A percentile compares a stretch with the other conserved stretches of the same genome.
These are phyloP conservation scores for Macropus fuliginosus DNA, from an alignment of 2,797 vertebrate genomes.

Conservation along the genomic window DNA sequence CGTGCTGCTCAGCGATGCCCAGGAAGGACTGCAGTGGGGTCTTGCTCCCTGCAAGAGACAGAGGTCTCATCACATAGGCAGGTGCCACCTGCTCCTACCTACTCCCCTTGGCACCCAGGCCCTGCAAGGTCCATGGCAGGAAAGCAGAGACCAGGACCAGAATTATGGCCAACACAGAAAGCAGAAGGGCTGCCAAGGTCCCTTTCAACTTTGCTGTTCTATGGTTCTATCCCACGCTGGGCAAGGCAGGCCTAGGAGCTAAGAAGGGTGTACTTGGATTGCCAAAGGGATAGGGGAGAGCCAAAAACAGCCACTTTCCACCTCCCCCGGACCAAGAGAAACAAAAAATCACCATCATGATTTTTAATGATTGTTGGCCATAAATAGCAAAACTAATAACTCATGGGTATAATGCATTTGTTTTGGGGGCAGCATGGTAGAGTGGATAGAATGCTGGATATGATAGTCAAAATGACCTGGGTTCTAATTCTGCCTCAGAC, in stretches of 20 bases:
- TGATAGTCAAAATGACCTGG: neutral
- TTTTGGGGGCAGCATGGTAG: neutral
- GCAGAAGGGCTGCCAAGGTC: neutral
- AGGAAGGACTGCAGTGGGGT: conserved; percentile 98
- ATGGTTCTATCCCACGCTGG: neutral
- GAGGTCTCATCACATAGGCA: neutral
- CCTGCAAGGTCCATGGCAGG: neutral
- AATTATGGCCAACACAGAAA: neutral
- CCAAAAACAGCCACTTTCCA: conserved; percentile 6
- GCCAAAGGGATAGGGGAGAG: conserved; percentile 5
- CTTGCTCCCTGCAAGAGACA: conserved; percentile 90
- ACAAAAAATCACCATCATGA: neutral
- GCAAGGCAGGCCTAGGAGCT: neutral
- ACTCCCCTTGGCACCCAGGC: neutral
- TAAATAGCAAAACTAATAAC: neutral
- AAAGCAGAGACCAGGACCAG: neutral
- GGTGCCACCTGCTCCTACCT: neutral
- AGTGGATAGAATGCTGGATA: neutral
- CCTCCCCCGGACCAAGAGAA: neutral
- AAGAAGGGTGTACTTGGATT: neutral
- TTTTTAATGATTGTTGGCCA: neutral
- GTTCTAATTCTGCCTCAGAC: neutral
- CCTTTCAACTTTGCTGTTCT: neutral
- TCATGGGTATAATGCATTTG: neutral
- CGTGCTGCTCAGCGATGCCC: conserved; percentile 97